Evolutionary conservation across 2,797 vertebrate genomes (phyloP).

Genomic region (Ptychadena robeensis): DNA sequence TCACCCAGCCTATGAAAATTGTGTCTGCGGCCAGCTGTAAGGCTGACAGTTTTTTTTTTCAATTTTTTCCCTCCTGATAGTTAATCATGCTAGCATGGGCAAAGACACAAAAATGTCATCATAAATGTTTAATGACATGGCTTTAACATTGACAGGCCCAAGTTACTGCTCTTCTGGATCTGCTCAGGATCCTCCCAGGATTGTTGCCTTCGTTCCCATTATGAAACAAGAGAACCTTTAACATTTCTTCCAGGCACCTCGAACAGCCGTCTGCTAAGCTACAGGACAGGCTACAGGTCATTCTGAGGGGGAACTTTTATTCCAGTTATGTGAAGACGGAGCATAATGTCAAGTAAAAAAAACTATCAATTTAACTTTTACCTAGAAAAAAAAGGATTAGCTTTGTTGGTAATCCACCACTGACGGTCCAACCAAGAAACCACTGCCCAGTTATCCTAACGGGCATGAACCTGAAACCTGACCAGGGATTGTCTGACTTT

Average conservation of each 20-base stretch:
- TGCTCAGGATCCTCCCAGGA: neutral
- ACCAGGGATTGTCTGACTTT: too few relatives aligned
- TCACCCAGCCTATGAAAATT: slow-evolving; percentile 26
- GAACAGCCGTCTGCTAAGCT: neutral
- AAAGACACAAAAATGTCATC: slow-evolving; percentile 47
- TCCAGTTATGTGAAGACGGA: neutral
- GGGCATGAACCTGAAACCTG: too few relatives aligned
- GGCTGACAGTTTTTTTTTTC: neutral
- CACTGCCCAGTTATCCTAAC: too few relatives aligned
- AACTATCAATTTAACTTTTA: neutral
- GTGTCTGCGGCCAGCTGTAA: slow-evolving; percentile 2
- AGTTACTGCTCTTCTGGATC: neutral
- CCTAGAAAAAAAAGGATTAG: too few relatives aligned
- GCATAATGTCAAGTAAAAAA: neutral
- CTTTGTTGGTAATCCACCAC: too few relatives aligned
- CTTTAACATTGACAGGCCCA: slow-evolving; percentile 19
- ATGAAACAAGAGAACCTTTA: neutral
- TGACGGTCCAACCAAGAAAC: too few relatives aligned
- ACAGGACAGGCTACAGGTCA: neutral
- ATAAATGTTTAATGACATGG: slow-evolving; percentile 39
- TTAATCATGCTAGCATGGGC: neutral
- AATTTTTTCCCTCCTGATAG: neutral
- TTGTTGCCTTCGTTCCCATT: neutral
- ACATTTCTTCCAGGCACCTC: neutral
- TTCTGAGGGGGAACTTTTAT: neutral